A percentile compares a stretch with the other conserved stretches of the same genome.
Conservation (phyloP, 2,888 invertebrate species). For the Perizoma affinitatum region DNA sequence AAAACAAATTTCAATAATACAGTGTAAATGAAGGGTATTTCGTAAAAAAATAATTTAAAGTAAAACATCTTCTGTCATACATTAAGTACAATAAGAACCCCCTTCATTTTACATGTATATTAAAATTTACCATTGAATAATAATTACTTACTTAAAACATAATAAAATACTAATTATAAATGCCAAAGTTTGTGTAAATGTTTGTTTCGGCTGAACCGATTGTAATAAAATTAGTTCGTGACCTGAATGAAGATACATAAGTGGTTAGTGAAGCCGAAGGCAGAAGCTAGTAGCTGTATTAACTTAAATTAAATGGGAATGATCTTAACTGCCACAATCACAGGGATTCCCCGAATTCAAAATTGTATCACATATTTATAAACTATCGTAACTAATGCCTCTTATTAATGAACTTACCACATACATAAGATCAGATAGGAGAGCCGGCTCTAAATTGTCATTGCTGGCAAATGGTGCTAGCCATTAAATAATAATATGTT, state of each 20-base stretch:
- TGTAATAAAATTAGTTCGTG: too few relatives aligned
- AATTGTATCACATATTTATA: conserved; percentile 17
- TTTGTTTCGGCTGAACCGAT: too few relatives aligned
- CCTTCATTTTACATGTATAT: conserved; percentile 18
- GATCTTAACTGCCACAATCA: conserved; percentile 27
- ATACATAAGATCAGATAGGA: not conserved
- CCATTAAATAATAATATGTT: too few relatives aligned
- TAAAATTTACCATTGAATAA: conserved; percentile 25
- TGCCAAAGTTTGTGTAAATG: conserved; percentile 16
- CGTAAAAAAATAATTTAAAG: not conserved
- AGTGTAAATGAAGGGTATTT: conserved; percentile 23
- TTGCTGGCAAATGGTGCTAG: not conserved
- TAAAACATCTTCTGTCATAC: not conserved
- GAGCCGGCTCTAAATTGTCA: not conserved
- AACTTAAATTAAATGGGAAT: conserved; percentile 56
- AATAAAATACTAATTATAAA: conserved; percentile 18
- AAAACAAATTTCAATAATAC: conserved; percentile 35
- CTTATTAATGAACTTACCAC: not conserved
- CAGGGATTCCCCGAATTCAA: conserved; percentile 24
- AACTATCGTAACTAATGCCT: not conserved
- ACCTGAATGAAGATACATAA: too few relatives aligned
- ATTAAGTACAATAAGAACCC: conserved; percentile 4
- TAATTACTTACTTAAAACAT: conserved; percentile 33
- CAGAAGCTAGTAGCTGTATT: conserved; percentile 29
- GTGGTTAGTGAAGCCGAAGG: too few relatives aligned